Percentiles rank a stretch among this genome's conserved stretches.
phyloP scores from a whole-genome alignment of 2,888 invertebrate genomes.

The Hypolimnas misippus region DNA sequence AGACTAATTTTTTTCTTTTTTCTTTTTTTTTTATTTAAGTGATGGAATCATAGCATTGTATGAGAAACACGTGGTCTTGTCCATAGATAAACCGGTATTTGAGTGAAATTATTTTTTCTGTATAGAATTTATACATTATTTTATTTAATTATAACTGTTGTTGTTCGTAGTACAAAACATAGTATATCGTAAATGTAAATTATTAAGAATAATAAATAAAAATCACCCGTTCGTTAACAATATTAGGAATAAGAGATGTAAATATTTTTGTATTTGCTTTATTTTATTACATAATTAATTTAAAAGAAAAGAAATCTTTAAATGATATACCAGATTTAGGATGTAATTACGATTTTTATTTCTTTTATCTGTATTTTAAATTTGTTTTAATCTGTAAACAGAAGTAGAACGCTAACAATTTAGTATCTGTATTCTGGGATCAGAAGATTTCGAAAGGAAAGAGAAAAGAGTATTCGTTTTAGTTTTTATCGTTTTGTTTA shows the following conservation, averaged over 20 bases:
- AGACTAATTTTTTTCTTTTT: conserved; percentile 63
- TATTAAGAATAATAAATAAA: too few species aligned
- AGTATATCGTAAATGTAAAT: too few species aligned
- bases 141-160: too few species aligned
- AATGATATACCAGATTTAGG: too few species aligned
- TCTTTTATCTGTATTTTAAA: conserved; percentile 12
- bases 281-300: too few species aligned
- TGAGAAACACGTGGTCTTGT: conserved; percentile 60
- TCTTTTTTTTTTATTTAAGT: conserved; percentile 53
- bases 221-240: too few species aligned
- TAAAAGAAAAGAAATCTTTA: too few species aligned
- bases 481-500: conserved; percentile 73
- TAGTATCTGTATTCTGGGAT: conserved; percentile 34
- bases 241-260: too few species aligned
- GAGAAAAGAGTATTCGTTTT: conserved; percentile 55
- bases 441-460: conserved; percentile 47
- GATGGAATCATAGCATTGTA: conserved; percentile 33
- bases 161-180: too few species aligned
- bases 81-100: conserved; percentile 53
- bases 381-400: neutral
- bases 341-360: neutral
- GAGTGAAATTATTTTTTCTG: neutral
- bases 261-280: too few species aligned
- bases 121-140: too few species aligned
- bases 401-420: conserved; percentile 13